These are phyloP conservation scores for Microctenopoma steveboyesi DNA, from an alignment of 2,797 vertebrate genomes.

Conservation along the genomic window DNA sequence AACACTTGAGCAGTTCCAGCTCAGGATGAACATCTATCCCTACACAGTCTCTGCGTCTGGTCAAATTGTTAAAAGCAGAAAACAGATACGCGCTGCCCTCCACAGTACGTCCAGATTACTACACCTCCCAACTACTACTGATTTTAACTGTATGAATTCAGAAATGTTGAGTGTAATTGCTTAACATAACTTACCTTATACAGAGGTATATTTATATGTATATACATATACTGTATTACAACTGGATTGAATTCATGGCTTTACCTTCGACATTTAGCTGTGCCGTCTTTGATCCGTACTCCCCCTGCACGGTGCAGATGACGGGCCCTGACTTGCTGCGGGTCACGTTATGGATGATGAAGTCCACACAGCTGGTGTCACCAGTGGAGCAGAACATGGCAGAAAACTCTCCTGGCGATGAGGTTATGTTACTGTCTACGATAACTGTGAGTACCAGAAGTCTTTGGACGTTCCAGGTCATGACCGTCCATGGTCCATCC, in stretches of 20 bases:
- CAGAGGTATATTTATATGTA: too few relatives aligned
- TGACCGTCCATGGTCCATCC: constrained; percentile 15
- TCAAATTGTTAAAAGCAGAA: neutral
- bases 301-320: constrained; percentile 58
- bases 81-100: constrained; percentile 38
- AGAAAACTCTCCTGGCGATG: constrained; percentile 2
- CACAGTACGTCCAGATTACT: constrained; percentile 23
- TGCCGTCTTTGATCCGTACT: constrained; percentile 1
- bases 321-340: constrained; percentile 41
- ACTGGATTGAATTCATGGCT: neutral
- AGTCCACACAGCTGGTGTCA: constrained; percentile 58
- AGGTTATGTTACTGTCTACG: accelerated
- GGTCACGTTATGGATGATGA: constrained; percentile 61
- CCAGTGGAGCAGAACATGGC: constrained; percentile 46
- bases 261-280: constrained; percentile 77
- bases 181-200: too few relatives aligned
- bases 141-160: neutral
- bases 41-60: neutral
- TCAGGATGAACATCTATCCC: neutral
- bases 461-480: constrained; percentile 54
- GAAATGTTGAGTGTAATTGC: neutral
- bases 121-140: neutral
- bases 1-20: neutral
- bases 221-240: too few relatives aligned
- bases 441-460: constrained; percentile 31